These are phyloP conservation scores for Thaumatotibia leucotreta DNA, from an alignment of 1,140 invertebrate genomes.

Conservation along the genomic window DNA sequence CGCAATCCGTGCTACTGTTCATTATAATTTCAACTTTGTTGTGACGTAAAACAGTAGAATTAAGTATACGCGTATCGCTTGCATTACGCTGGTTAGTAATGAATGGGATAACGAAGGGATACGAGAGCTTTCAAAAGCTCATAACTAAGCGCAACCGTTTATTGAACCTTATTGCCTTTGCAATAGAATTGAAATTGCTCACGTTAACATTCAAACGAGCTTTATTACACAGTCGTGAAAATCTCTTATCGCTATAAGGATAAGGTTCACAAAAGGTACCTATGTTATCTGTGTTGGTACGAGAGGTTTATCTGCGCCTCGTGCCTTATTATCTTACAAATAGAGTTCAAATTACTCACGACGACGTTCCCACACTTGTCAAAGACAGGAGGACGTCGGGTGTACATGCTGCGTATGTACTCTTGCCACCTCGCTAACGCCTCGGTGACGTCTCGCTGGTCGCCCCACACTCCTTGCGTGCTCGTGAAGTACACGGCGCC, in stretches of 20 bases:
- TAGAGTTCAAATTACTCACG: constrained; percentile 36
- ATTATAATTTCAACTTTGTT: neutral
- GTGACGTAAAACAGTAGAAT: neutral
- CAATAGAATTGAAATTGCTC: no score
- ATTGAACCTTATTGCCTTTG: neutral
- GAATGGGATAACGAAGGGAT: neutral
- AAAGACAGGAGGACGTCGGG: constrained; percentile 53
- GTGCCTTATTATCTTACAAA: neutral
- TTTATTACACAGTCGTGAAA: no score
- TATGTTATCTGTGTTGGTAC: no score
- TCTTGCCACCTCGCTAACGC: constrained; percentile 62
- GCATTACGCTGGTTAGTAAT: neutral
- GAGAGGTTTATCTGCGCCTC: neutral
- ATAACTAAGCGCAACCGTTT: neutral
- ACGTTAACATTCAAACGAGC: no score
- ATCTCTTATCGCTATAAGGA: no score
- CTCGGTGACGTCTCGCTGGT: constrained; percentile 60
- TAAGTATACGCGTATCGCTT: neutral
- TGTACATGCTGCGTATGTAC: constrained; percentile 59
- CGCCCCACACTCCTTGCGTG: constrained; percentile 68
- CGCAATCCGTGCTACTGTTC: neutral
- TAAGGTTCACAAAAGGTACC: no score
- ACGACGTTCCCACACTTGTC: constrained; percentile 59
- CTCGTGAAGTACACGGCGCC: constrained; percentile 64
- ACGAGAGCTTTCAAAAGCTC: neutral